Evolutionary conservation across 1,140 invertebrate species (phyloP).

Genomic region (Aphaenogaster floridana): DNA sequence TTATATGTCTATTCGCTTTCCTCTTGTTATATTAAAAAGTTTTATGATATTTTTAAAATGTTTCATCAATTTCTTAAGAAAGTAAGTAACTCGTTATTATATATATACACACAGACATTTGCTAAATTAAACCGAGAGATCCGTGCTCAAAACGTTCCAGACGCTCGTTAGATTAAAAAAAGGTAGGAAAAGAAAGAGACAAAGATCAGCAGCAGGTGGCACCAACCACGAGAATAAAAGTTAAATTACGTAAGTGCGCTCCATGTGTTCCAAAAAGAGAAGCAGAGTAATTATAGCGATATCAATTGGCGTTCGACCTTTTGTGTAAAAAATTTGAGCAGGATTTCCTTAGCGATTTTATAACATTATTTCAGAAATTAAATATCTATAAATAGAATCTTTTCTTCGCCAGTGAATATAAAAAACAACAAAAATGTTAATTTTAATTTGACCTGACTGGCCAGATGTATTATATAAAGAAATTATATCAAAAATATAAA

Average conservation of each 20-base stretch:
- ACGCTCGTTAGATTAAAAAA: conserved; percentile 16
- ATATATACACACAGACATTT: conserved; percentile 2
- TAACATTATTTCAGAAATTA: conserved; percentile 13
- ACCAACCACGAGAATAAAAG: conserved; percentile 14
- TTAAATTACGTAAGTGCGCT: conserved; percentile 8
- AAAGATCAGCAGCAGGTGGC: background rate
- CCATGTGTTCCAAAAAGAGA: background rate
- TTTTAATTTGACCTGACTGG: no score
- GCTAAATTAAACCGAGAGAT: conserved; percentile 6
- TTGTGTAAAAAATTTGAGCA: background rate
- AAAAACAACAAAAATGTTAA: no score
- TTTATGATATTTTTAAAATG: background rate
- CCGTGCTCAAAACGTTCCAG: background rate
- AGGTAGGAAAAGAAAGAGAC: background rate
- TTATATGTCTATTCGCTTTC: background rate
- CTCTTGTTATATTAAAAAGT: background rate
- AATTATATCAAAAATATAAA: no score
- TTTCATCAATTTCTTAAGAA: background rate
- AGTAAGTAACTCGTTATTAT: background rate
- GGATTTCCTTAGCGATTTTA: background rate
- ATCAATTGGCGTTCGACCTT: background rate
- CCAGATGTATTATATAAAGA: no score
- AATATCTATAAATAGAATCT: background rate
- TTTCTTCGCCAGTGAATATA: no score
- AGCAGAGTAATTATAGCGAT: background rate